Percentiles rank a stretch among this genome's conserved stretches.
Evolutionary conservation across 2,888 invertebrate genomes (phyloP).

Genomic region (Bellardia bayeri): DNA sequence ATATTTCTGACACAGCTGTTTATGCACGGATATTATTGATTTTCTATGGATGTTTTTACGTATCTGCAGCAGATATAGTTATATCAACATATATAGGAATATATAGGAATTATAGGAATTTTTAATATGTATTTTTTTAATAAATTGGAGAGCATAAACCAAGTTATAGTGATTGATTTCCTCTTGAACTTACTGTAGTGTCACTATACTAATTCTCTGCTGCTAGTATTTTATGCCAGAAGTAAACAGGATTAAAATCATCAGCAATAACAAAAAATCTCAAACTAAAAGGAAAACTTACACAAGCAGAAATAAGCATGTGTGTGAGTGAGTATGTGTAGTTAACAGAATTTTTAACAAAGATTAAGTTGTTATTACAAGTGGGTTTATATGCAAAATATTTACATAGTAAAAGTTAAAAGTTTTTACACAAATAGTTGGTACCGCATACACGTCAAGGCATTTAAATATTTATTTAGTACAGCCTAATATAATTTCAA

Average conservation of each 20-base stretch:
- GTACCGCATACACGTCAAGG: not conserved
- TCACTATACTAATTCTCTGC: not conserved
- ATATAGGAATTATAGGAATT: too few relatives aligned
- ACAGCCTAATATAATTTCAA: not conserved
- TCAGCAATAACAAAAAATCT: not conserved
- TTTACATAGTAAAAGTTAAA: constrained; percentile 44
- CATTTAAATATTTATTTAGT: not conserved
- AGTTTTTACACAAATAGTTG: not conserved
- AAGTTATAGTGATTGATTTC: too few relatives aligned
- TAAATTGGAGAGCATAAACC: too few relatives aligned
- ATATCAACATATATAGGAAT: too few relatives aligned
- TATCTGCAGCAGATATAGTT: too few relatives aligned
- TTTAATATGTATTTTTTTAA: too few relatives aligned
- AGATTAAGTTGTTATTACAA: constrained; percentile 52
- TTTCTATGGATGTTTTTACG: too few relatives aligned
- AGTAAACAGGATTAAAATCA: not conserved
- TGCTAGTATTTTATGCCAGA: not conserved
- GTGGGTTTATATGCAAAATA: constrained; percentile 47
- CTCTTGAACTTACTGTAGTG: not conserved
- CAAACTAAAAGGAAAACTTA: not conserved
- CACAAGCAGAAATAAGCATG: not conserved
- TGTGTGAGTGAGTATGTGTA: not conserved
- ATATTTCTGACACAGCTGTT: too few relatives aligned
- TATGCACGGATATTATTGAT: too few relatives aligned
- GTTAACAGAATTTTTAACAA: constrained; percentile 27